phyloP scores from a whole-genome alignment of 1,140 invertebrate genomes.

The Drosophila repleta region DNA sequence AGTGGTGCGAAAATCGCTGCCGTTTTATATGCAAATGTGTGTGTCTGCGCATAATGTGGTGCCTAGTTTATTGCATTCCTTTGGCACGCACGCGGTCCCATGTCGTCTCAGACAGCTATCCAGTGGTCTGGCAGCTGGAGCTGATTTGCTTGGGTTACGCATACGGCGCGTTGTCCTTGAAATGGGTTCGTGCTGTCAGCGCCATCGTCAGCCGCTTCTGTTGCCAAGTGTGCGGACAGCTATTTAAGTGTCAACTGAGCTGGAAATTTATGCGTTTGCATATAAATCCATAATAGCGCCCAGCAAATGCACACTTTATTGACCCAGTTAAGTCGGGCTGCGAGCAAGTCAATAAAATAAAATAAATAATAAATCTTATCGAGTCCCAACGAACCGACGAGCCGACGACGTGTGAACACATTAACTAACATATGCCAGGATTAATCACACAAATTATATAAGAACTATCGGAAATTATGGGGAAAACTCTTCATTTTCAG shows the following conservation, averaged over 20 bases:
- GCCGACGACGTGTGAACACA: constrained; percentile 14
- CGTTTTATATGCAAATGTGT: constrained; percentile 43
- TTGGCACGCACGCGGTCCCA: constrained; percentile 41
- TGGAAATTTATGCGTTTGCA: constrained; percentile 34
- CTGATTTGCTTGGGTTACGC: constrained; percentile 14
- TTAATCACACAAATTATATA: constrained; percentile 2
- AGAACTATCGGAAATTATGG: constrained; percentile 1
- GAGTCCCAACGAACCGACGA: not conserved
- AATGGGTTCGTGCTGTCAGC: constrained; percentile 23
- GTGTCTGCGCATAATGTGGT: constrained; percentile 51
- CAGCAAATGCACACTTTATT: constrained; percentile 24
- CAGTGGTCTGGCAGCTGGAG: constrained; percentile 4
- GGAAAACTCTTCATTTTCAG: not conserved
- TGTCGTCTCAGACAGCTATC: constrained; percentile 4
- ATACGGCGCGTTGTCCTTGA: constrained; percentile 48
- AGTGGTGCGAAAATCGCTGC: constrained; percentile 19
- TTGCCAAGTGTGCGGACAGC: constrained; percentile 17
- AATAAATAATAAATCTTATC: constrained; percentile 22
- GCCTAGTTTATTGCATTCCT: constrained; percentile 53
- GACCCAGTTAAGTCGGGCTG: constrained; percentile 6
- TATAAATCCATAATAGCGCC: constrained; percentile 26
- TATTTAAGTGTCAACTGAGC: constrained; percentile 14
- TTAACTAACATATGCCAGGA: not conserved
- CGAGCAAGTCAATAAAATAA: constrained; percentile 22
- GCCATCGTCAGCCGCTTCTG: constrained; percentile 17